phyloP scores from a whole-genome alignment of 2,888 invertebrate genomes.

The Caenorhabditis uteleia region DNA sequence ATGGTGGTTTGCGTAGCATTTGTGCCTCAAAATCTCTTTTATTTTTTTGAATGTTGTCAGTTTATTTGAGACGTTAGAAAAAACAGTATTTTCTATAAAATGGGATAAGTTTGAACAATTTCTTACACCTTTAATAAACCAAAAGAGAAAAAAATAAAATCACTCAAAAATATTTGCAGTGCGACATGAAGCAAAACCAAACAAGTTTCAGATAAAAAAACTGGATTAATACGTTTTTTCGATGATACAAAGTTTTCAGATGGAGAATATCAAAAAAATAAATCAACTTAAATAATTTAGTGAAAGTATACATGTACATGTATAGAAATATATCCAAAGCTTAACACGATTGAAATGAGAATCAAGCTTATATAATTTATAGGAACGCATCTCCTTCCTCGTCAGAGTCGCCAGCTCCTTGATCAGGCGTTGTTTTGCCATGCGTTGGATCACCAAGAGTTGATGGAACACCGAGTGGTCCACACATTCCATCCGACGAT shows the following conservation, averaged over 20 bases:
- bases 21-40: slow-evolving; percentile 5
- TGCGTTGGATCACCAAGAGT: slow-evolving; percentile 49
- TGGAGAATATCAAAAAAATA: neutral
- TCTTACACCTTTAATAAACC: too few species aligned
- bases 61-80: neutral
- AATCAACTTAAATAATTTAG: neutral
- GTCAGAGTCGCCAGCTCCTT: slow-evolving; percentile 58
- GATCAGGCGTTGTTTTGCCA: slow-evolving; percentile 64
- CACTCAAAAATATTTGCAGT: neutral
- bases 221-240: neutral
- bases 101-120: too few species aligned
- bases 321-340: neutral
- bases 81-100: too few species aligned
- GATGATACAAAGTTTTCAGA: neutral
- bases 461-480: slow-evolving; percentile 49
- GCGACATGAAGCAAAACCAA: neutral
- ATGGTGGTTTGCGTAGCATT: slow-evolving; percentile 4
- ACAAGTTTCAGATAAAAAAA: slow-evolving; percentile 1
- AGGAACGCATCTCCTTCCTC: slow-evolving; percentile 66
- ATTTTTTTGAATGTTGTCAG: neutral
- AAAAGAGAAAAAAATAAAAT: neutral
- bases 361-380: slow-evolving; percentile 15
- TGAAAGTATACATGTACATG: neutral
- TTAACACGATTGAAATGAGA: neutral
- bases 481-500: slow-evolving; percentile 56